These are phyloP conservation scores for Nycticryphes semicollaris DNA, from an alignment of 2,113 vertebrate species.

Conservation along the genomic window DNA sequence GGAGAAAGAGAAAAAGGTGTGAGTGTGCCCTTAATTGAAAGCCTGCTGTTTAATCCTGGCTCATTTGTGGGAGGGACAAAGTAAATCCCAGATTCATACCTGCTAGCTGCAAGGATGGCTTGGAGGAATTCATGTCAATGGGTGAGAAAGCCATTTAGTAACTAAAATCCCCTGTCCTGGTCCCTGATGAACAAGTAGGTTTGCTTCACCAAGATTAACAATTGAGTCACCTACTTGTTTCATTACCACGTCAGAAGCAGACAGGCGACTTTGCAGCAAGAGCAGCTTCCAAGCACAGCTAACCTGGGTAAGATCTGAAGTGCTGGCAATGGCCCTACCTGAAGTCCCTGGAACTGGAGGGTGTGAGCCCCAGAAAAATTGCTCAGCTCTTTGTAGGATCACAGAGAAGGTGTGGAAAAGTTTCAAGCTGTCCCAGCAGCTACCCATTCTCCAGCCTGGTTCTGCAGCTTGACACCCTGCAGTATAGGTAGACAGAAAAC, in stretches of 20 bases:
- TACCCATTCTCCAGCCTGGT: neutral
- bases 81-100: neutral
- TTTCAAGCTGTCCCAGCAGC: neutral
- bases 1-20: neutral
- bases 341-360: neutral
- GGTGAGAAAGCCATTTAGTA: neutral
- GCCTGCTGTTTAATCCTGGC: neutral
- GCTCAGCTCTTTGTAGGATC: neutral
- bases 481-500: neutral
- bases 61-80: neutral
- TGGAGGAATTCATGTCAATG: neutral
- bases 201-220: neutral
- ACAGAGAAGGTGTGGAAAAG: rapidly evolving
- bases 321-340: neutral
- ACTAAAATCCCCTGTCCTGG: neutral
- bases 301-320: neutral
- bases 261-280: neutral
- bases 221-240: neutral
- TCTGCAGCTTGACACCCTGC: neutral
- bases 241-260: neutral
- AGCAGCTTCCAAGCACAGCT: neutral
- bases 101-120: neutral
- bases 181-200: neutral
- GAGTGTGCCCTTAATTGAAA: neutral
- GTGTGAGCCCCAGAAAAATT: neutral